A percentile compares a stretch with the other conserved stretches of the same genome.
phyloP scores from a whole-genome alignment of 2,113 vertebrate species.

The Origma solitaria region DNA sequence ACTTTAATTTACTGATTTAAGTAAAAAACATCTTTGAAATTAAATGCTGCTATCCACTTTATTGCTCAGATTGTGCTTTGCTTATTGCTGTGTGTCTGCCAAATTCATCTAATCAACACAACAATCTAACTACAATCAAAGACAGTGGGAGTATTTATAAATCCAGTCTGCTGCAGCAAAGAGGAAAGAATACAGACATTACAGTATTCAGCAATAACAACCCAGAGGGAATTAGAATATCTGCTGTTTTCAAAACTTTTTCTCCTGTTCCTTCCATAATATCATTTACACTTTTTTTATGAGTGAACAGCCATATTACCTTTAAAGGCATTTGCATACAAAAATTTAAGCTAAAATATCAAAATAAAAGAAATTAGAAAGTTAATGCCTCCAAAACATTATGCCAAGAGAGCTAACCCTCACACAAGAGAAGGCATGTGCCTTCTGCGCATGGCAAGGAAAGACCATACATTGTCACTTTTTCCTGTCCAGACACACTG shows the following conservation, averaged over 20 bases:
- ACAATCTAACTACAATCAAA: slow-evolving; percentile 45
- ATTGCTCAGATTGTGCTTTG: neutral
- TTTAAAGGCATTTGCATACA: neutral
- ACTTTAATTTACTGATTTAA: slow-evolving; percentile 36
- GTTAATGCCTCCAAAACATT: neutral
- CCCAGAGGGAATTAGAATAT: neutral
- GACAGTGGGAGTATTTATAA: slow-evolving; percentile 51
- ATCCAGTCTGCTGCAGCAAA: slow-evolving; percentile 24
- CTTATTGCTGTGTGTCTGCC: neutral
- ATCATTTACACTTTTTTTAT: neutral
- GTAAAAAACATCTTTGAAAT: slow-evolving; percentile 41
- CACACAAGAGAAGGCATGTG: fast-evolving
- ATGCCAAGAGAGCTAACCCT: neutral
- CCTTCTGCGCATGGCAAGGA: neutral
- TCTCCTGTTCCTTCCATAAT: neutral
- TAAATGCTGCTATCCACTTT: slow-evolving; percentile 27
- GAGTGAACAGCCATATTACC: neutral
- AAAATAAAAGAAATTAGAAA: neutral
- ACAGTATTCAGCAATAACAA: neutral
- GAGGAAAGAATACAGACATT: slow-evolving; percentile 42
- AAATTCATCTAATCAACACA: neutral
- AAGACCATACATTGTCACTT: fast-evolving
- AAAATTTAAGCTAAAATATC: neutral
- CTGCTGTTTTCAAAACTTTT: neutral
- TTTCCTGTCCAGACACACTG: neutral